Evolutionary conservation across 2,888 invertebrate species (phyloP).

Genomic region (Norana najaformis): DNA sequence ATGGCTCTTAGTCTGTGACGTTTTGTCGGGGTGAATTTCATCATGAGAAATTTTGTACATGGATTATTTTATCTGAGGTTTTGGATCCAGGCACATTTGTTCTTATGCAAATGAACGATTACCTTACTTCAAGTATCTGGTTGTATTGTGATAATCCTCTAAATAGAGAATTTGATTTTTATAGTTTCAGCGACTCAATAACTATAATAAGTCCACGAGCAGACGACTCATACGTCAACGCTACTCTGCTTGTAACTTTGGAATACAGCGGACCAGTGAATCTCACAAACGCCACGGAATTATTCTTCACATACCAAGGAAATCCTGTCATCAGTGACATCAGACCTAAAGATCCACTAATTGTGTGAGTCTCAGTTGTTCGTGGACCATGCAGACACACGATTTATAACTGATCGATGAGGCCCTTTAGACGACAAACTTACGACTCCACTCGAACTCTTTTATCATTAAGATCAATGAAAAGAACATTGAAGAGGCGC

Average conservation of each 20-base stretch:
- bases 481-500: no score
- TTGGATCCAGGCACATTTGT: no score
- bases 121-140: background rate
- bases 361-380: background rate
- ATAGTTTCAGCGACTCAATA: background rate
- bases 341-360: background rate
- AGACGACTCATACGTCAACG: background rate
- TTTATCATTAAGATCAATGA: no score
- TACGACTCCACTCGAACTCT: background rate
- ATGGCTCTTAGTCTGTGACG: no score
- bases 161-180: background rate
- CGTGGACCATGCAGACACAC: background rate
- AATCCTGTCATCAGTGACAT: background rate
- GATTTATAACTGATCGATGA: background rate
- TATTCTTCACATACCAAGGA: background rate
- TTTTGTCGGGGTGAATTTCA: no score
- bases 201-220: background rate
- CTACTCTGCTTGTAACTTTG: background rate
- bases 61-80: no score
- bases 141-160: background rate
- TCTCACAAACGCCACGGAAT: background rate
- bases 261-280: slow-evolving; percentile 10
- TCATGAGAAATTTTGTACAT: no score
- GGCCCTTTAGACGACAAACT: background rate
- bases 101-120: no score